A percentile compares a stretch with the other conserved stretches of the same genome.
These are phyloP conservation scores for Danaus chrysippus DNA, from an alignment of 2,888 invertebrate genomes.

Conservation along the genomic window DNA sequence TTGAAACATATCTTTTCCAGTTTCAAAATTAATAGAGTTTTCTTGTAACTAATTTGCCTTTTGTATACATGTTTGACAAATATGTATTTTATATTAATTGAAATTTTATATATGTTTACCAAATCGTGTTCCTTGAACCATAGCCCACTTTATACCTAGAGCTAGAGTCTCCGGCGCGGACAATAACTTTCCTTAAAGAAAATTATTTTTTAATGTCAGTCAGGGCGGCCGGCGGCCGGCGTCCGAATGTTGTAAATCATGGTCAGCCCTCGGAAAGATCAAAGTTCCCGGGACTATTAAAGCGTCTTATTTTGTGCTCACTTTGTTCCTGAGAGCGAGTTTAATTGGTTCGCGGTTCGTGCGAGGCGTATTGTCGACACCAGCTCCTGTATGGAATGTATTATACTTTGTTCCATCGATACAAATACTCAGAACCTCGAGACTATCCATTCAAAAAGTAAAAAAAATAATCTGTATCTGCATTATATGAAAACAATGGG, in stretches of 20 bases:
- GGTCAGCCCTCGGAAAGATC: constrained; percentile 16
- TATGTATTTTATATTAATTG: too few species aligned
- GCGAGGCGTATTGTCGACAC: background rate
- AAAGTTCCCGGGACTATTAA: constrained; percentile 21
- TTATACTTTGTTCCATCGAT: background rate
- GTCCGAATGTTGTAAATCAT: constrained; percentile 19
- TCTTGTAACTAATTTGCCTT: too few species aligned
- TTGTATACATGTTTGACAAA: too few species aligned
- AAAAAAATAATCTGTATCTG: too few species aligned
- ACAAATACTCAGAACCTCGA: background rate
- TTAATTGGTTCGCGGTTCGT: constrained; percentile 14
- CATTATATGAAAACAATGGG: too few species aligned
- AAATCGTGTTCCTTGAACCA: too few species aligned
- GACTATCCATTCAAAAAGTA: too few species aligned
- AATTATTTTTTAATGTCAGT: constrained; percentile 4
- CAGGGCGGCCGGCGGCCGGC: constrained; percentile 1
- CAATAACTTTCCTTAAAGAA: background rate
- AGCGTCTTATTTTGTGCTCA: constrained; percentile 16
- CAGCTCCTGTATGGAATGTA: constrained; percentile 2
- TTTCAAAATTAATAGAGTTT: too few species aligned
- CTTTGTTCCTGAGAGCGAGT: constrained; percentile 15
- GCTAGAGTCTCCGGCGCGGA: background rate
- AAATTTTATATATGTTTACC: too few species aligned
- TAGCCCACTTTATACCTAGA: too few species aligned
- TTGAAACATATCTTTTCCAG: too few species aligned